Conservation (phyloP, 2,797 vertebrate genomes). For the Heliangelus exortis region DNA sequence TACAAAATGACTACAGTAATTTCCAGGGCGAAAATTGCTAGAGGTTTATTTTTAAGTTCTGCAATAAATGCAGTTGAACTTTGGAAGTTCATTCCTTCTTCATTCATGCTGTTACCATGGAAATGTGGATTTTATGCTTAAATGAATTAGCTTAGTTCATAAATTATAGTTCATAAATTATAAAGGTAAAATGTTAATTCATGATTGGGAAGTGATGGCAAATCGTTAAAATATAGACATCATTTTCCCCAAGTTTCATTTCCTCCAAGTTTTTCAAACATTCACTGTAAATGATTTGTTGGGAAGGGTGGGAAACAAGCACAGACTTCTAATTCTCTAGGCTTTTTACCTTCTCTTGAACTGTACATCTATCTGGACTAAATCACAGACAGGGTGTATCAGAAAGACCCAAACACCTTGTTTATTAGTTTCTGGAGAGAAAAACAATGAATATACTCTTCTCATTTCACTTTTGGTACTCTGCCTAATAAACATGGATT, state of each 20-base stretch:
- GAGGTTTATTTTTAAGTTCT: slow-evolving; percentile 62
- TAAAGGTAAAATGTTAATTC: slow-evolving; percentile 63
- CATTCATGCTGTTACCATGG: slow-evolving; percentile 72
- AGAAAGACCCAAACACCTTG: not conserved
- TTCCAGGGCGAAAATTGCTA: slow-evolving; percentile 32
- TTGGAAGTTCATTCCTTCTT: slow-evolving; percentile 50
- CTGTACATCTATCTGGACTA: not conserved
- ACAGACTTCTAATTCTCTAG: not conserved
- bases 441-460: not conserved
- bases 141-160: slow-evolving; percentile 63
- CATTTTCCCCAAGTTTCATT: not conserved
- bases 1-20: not conserved
- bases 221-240: not conserved
- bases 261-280: not conserved
- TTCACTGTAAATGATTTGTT: fast-evolving
- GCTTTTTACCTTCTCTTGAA: not conserved
- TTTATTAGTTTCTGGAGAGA: not conserved
- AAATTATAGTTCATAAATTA: slow-evolving; percentile 62
- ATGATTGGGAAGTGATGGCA: not conserved
- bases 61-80: slow-evolving; percentile 61
- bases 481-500: not conserved
- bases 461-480: not conserved
- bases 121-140: slow-evolving; percentile 64
- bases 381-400: not conserved
- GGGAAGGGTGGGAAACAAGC: not conserved